Conservation (phyloP, 2,888 invertebrate species). For the Drosophila lacicola region DNA sequence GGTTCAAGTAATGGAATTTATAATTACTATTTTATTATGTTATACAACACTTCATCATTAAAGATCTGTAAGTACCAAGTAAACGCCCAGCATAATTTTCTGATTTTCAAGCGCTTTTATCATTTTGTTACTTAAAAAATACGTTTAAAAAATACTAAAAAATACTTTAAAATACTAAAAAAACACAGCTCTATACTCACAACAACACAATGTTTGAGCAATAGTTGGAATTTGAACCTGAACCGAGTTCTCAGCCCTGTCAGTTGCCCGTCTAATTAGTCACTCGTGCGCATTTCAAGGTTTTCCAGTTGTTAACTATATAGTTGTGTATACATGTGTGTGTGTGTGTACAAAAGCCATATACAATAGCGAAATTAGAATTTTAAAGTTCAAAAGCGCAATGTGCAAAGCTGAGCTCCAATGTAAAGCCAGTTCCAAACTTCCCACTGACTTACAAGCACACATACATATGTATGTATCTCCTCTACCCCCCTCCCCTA, state of each 20-base stretch:
- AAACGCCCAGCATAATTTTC: too few relatives aligned
- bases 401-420: conserved; percentile 53
- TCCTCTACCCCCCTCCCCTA: neutral
- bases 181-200: too few relatives aligned
- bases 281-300: conserved; percentile 76
- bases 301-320: conserved; percentile 67
- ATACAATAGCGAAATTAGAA: conserved; percentile 23
- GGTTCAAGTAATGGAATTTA: neutral
- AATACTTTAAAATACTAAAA: too few relatives aligned
- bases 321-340: conserved; percentile 4
- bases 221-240: conserved; percentile 46
- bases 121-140: too few relatives aligned
- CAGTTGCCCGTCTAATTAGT: conserved; percentile 66
- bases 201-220: conserved; percentile 3
- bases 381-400: conserved; percentile 68
- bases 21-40: neutral
- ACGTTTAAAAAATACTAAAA: too few relatives aligned
- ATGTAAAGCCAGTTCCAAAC: conserved; percentile 21
- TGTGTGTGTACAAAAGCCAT: neutral
- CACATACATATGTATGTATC: neutral
- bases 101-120: too few relatives aligned
- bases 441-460: conserved; percentile 15
- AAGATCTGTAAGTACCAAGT: too few relatives aligned
- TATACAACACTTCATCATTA: too few relatives aligned
- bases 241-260: conserved; percentile 19